phyloP scores from a whole-genome alignment of 2,888 invertebrate genomes.

The Sinodicranocentrus sp. region DNA sequence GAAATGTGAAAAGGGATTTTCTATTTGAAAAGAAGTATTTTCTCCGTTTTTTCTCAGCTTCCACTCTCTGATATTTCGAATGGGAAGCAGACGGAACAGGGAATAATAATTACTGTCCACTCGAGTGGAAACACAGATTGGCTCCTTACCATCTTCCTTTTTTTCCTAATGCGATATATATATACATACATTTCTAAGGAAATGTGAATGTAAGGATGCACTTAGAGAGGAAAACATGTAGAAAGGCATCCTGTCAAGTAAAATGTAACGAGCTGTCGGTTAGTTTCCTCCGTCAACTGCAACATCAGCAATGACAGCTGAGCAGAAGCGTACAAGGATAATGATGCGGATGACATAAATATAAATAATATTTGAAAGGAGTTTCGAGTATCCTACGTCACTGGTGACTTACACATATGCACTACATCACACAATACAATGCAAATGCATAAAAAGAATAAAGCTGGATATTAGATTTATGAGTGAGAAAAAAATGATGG shows the following conservation, averaged over 20 bases:
- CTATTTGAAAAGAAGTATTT: conserved; percentile 7
- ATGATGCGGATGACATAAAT: conserved; percentile 44
- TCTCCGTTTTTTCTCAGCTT: neutral
- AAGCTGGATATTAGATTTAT: too few relatives aligned
- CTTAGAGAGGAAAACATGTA: neutral
- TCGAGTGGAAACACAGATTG: conserved; percentile 75
- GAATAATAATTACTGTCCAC: conserved; percentile 73
- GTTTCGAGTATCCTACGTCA: neutral
- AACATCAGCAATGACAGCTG: neutral
- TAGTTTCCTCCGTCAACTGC: neutral
- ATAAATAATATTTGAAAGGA: conserved; percentile 36
- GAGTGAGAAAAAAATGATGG: neutral
- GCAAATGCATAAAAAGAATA: neutral
- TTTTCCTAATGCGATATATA: neutral
- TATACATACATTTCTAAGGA: neutral
- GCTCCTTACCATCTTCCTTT: conserved; percentile 36
- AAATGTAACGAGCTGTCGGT: conserved; percentile 6
- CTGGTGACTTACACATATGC: neutral
- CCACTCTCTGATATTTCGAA: conserved; percentile 15
- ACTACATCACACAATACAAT: neutral
- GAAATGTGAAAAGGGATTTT: neutral
- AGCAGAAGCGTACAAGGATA: neutral
- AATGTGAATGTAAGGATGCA: neutral
- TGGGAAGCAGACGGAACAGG: conserved; percentile 38
- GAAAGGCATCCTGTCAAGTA: neutral